Evolutionary conservation across 1,140 invertebrate genomes (phyloP), one percentile per base, ranked within the genome.

Genomic region (Paraescarpia echinospica): DNA sequence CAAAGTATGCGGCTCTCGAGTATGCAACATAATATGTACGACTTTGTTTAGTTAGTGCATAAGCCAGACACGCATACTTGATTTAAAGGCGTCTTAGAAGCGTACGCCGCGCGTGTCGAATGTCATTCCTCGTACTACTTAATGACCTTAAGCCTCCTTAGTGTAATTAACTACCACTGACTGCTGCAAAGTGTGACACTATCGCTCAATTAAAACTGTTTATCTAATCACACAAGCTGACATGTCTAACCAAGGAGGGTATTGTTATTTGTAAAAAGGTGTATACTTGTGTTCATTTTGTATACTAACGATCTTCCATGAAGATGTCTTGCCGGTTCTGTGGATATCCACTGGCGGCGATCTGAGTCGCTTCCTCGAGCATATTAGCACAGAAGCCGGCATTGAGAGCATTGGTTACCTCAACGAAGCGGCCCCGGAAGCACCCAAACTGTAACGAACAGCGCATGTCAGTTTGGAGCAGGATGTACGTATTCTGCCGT

Each of bases 301-400:
- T 89, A 89, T 27, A 89, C 92, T 93, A 91, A 95, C 95, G 94
- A 93, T 95, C 94, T 92, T 95, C 95, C 95, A 95, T 95, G 92
- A 95, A 95, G 41, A 95, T 94, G 91, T 95, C 95, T 35, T 94
- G 94, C 92, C 92, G 92, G 18, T 89, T 91, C 34, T 92, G 89
- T 6, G 94, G 94, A 93, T 94, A 95, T 9, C 93, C 94, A 14
- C 92, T 91, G 6, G 93, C 92, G 22, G 94, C 94, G n/a, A 95
- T 94, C 8, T 51, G 35, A 6, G 92, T 91, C 33, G 95, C 94
- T 93, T 95, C 95, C 6, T 77, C 91, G 92, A 95, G 90, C 93
- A 95, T 95, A 92, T 95, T 95, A 89, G 94, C 94, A 92, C 95
- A 95, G 92, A 94, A 95, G 14, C 91, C 92, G 92, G 94, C 94